Percentiles rank a stretch among this genome's conserved stretches.
Evolutionary conservation across 2,888 invertebrate species (phyloP).

Genomic region (Steinernema carpocapsae): DNA sequence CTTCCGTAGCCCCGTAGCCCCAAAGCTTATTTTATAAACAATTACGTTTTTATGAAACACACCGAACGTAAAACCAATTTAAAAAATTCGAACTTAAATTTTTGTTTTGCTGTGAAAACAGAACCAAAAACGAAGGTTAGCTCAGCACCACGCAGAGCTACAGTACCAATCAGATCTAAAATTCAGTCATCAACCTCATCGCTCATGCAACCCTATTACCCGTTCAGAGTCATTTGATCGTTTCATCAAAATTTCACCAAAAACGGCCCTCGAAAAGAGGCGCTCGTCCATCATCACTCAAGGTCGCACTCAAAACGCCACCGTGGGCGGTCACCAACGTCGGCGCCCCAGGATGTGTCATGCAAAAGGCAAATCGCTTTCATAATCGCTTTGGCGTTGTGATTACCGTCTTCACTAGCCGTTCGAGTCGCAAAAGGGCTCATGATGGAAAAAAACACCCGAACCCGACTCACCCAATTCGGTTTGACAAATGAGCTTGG

Average conservation of each 20-base stretch:
- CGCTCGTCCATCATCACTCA: constrained; percentile 18
- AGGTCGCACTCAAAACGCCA: constrained; percentile 19
- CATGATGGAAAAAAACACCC: neutral
- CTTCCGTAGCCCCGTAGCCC: too few species aligned
- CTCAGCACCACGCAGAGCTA: too few species aligned
- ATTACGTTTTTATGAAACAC: too few species aligned
- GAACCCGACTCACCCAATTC: constrained; percentile 4
- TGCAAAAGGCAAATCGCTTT: constrained; percentile 14
- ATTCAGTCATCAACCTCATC: neutral
- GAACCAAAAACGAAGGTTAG: too few species aligned
- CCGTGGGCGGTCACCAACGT: constrained; percentile 1
- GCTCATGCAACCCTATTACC: constrained; percentile 9
- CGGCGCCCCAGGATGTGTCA: neutral
- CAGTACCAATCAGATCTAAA: neutral
- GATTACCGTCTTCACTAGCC: constrained; percentile 13
- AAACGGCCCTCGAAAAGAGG: neutral
- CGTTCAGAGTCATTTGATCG: neutral
- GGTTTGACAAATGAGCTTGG: constrained; percentile 12
- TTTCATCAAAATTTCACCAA: neutral
- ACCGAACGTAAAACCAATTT: too few species aligned
- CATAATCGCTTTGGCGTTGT: constrained; percentile 33
- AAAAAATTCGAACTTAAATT: too few species aligned
- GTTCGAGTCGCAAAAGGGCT: neutral
- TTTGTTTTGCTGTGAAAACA: too few species aligned
- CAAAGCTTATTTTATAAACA: too few species aligned